Percentiles rank a stretch among this genome's conserved stretches.
Conservation (phyloP, 2,888 invertebrate genomes). For the Scaptomyza cyrtandrae region DNA sequence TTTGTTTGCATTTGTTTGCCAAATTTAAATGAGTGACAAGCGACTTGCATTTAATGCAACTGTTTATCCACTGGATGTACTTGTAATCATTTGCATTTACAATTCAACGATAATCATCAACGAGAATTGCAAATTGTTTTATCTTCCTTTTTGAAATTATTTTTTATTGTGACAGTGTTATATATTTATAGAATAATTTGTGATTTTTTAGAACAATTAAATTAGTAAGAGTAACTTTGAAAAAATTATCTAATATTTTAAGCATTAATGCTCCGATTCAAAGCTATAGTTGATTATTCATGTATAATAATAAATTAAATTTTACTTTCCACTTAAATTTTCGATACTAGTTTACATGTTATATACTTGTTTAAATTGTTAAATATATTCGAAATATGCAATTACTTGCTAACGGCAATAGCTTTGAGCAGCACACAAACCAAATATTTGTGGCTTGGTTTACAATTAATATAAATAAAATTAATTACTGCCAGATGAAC, state of each 20-base stretch:
- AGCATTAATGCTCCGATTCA: background rate
- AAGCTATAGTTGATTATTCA: background rate
- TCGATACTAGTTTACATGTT: no score
- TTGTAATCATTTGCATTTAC: constrained; percentile 35
- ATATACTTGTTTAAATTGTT: constrained; percentile 1
- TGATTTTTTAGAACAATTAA: no score
- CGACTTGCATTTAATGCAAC: constrained; percentile 55
- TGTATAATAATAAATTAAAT: background rate
- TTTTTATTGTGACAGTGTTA: background rate
- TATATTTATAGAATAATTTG: background rate
- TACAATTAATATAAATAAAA: constrained; percentile 30
- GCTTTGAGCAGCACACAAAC: constrained; percentile 1
- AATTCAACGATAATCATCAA: constrained; percentile 21
- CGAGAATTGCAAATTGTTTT: constrained; percentile 8
- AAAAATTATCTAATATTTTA: no score
- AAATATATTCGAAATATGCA: background rate
- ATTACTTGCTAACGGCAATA: background rate
- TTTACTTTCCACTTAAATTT: background rate
- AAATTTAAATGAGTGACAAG: constrained; percentile 73
- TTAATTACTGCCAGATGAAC: constrained; percentile 36
- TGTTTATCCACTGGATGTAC: constrained; percentile 29
- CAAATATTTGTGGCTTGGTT: constrained; percentile 40
- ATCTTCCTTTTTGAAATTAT: background rate
- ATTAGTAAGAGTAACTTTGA: background rate
- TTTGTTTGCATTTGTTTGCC: constrained; percentile 60